phyloP scores from a whole-genome alignment of 2,888 invertebrate species.

The Lucinisca nassula region DNA sequence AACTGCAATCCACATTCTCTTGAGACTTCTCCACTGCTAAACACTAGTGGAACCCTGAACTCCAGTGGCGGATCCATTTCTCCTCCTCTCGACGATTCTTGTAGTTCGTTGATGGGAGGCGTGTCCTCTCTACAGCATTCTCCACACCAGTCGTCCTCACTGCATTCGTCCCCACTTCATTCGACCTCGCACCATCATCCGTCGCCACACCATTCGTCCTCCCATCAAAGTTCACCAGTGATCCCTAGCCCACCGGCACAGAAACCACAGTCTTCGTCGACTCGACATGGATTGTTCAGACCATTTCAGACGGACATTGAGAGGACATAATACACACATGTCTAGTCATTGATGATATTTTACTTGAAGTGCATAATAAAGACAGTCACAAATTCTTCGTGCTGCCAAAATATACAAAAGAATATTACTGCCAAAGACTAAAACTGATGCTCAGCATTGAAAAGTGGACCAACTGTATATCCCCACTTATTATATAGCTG shows the following conservation, averaged over 20 bases:
- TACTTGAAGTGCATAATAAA: too few species aligned
- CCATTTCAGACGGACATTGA: constrained; percentile 77
- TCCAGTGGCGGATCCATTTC: constrained; percentile 65
- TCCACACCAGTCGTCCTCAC: constrained; percentile 7
- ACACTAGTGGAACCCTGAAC: constrained; percentile 59
- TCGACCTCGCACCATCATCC: constrained; percentile 21
- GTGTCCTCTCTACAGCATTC: constrained; percentile 61
- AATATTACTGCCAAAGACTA: too few species aligned
- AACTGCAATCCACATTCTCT: constrained; percentile 36
- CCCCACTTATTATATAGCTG: too few species aligned
- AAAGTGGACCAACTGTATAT: too few species aligned
- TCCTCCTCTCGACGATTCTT: constrained; percentile 59
- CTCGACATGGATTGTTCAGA: constrained; percentile 74
- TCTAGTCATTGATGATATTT: too few species aligned
- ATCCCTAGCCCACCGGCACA: constrained; percentile 19
- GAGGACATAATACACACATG: constrained; percentile 46
- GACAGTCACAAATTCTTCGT: too few species aligned
- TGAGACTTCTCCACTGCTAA: constrained; percentile 37
- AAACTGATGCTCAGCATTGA: too few species aligned
- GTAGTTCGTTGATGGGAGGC: constrained; percentile 56
- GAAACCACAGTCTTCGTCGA: constrained; percentile 31
- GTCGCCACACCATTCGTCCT: constrained; percentile 24
- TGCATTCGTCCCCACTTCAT: constrained; percentile 19
- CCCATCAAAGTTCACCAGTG: constrained; percentile 40
- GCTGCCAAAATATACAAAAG: too few species aligned